Conservation (phyloP, 2,888 invertebrate species). For the Lymantria monacha region DNA sequence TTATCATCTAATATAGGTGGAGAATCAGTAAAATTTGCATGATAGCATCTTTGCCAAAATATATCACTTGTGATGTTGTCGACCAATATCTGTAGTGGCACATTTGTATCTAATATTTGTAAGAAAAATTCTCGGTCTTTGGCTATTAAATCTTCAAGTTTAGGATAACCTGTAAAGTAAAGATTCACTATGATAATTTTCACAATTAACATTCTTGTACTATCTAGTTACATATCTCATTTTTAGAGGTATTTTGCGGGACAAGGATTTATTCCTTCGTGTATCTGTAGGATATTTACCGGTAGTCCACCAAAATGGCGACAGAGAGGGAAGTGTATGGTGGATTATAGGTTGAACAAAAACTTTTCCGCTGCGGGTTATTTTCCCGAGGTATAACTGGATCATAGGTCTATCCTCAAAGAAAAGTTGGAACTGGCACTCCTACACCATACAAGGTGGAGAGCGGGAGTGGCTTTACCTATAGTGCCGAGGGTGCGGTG, state of each 20-base stretch:
- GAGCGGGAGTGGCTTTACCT: too few relatives aligned
- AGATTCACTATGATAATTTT: not conserved
- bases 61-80: slow-evolving; percentile 73
- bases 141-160: slow-evolving; percentile 56
- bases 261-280: too few relatives aligned
- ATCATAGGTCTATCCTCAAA: too few relatives aligned
- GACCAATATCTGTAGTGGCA: slow-evolving; percentile 66
- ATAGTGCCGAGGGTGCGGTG: too few relatives aligned
- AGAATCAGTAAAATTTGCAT: slow-evolving; percentile 58
- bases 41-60: slow-evolving; percentile 75
- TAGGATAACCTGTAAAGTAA: slow-evolving; percentile 51
- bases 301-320: too few relatives aligned
- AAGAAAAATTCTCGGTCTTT: slow-evolving; percentile 71
- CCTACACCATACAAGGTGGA: too few relatives aligned
- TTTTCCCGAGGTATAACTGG: too few relatives aligned
- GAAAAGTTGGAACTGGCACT: too few relatives aligned
- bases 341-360: too few relatives aligned
- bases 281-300: too few relatives aligned
- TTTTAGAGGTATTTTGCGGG: not conserved
- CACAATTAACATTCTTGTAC: not conserved
- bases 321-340: too few relatives aligned
- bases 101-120: slow-evolving; percentile 62
- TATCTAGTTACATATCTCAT: not conserved
- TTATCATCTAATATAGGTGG: slow-evolving; percentile 48
- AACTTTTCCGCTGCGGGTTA: too few relatives aligned